Conservation (phyloP, 64 coral and sea anemone genomes). For the Montipora sp. region DNA sequence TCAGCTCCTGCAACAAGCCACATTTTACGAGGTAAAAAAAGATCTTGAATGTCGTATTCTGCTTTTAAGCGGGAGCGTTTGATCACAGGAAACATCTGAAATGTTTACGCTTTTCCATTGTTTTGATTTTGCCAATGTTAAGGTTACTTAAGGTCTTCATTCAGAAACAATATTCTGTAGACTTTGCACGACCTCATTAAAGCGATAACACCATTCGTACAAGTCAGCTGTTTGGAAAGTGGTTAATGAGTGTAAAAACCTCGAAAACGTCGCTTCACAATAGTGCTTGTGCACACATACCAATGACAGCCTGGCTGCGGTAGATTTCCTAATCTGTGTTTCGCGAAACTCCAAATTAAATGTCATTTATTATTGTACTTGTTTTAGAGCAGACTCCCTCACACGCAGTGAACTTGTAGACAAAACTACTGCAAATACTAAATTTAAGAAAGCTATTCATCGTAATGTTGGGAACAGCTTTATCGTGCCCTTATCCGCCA, state of each 20-base stretch:
- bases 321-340: slow-evolving; percentile 24
- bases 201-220: slow-evolving; percentile 43
- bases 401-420: slow-evolving; percentile 38
- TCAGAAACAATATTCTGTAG: slow-evolving; percentile 74
- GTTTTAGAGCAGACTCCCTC: slow-evolving; percentile 23
- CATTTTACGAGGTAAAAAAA: slow-evolving; percentile 17
- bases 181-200: slow-evolving; percentile 75
- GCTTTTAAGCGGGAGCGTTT: slow-evolving; percentile 37
- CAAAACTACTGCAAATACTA: slow-evolving; percentile 36
- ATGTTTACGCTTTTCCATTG: slow-evolving; percentile 76
- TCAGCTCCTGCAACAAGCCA: slow-evolving; percentile 27
- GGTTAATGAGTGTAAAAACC: slow-evolving; percentile 24
- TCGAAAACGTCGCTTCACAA: neutral
- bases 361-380: slow-evolving; percentile 42
- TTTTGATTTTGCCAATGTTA: slow-evolving; percentile 78
- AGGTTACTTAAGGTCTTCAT: slow-evolving; percentile 77
- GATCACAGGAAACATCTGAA: slow-evolving; percentile 75
- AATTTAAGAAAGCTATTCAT: slow-evolving; percentile 26
- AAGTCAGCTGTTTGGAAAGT: slow-evolving; percentile 36
- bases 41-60: slow-evolving; percentile 3
- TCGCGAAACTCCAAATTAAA: slow-evolving; percentile 58
- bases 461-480: slow-evolving; percentile 20
- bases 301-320: slow-evolving; percentile 25
- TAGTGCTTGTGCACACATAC: neutral
- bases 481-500: neutral